Percentiles rank a stretch among this genome's conserved stretches.
Conservation (phyloP, 2,113 vertebrate species). For the Chroicocephalus ridibundus region DNA sequence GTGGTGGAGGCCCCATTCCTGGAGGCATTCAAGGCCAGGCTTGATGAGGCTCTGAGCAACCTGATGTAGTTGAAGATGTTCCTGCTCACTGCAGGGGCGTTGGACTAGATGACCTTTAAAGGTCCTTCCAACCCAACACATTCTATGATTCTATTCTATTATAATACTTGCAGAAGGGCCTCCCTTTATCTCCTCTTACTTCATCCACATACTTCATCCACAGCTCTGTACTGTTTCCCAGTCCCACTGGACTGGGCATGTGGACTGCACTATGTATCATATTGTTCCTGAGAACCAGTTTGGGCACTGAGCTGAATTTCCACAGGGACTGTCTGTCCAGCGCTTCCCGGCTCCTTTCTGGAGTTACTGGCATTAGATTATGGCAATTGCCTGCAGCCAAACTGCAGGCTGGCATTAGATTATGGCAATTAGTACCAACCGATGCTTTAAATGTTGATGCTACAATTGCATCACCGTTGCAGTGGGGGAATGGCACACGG, state of each 20-base stretch:
- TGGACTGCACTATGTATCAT: accelerated
- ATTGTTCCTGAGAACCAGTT: background rate
- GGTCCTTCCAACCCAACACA: too few species aligned
- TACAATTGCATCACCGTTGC: background rate
- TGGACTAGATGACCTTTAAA: too few species aligned
- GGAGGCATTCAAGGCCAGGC: too few species aligned
- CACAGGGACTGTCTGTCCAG: background rate
- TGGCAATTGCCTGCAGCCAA: background rate
- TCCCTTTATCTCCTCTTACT: background rate
- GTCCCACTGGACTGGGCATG: too few species aligned
- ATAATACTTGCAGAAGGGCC: background rate
- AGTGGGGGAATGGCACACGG: background rate
- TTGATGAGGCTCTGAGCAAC: too few species aligned
- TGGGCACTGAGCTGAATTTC: background rate
- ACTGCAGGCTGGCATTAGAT: background rate
- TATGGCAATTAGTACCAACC: background rate
- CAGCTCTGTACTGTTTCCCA: background rate
- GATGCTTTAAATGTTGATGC: background rate
- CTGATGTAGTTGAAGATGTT: too few species aligned
- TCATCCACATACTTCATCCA: background rate
- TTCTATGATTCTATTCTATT: too few species aligned
- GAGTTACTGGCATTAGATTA: background rate
- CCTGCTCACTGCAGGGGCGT: too few species aligned
- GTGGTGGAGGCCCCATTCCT: too few species aligned
- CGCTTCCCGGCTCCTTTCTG: background rate